A percentile compares a stretch with the other conserved stretches of the same genome.
Evolutionary conservation across 2,888 invertebrate species (phyloP).

Genomic region (Acanthosepion esculentum): DNA sequence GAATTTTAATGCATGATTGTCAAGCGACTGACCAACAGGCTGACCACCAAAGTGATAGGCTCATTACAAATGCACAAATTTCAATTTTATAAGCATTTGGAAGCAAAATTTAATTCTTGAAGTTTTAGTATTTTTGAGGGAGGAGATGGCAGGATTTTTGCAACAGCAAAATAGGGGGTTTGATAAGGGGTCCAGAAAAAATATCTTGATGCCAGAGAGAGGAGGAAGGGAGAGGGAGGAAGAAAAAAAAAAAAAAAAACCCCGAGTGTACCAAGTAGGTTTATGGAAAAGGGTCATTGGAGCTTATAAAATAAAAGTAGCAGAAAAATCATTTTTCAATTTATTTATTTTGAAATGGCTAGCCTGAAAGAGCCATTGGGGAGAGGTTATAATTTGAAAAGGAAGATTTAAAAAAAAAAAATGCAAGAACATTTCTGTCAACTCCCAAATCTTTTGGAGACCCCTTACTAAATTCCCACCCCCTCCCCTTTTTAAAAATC

Average conservation of each 20-base stretch:
- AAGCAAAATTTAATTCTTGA: too few species aligned
- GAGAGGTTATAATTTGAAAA: neutral
- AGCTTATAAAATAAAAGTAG: too few species aligned
- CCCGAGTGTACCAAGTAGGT: too few species aligned
- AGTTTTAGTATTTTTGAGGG: too few species aligned
- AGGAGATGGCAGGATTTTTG: too few species aligned
- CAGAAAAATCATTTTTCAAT: too few species aligned
- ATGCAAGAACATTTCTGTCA: neutral
- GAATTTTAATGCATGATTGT: neutral
- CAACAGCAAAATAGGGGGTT: neutral
- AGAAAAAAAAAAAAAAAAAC: accelerated
- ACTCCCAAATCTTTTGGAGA: neutral
- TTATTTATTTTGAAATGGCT: neutral
- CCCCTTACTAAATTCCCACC: neutral
- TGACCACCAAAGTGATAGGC: neutral
- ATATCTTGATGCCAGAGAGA: too few species aligned
- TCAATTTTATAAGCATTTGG: too few species aligned
- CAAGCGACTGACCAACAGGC: neutral
- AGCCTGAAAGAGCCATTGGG: neutral
- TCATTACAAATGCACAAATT: neutral
- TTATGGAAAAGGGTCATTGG: too few species aligned
- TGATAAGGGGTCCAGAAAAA: neutral
- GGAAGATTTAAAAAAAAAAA: neutral
- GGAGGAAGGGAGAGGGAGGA: too few species aligned
- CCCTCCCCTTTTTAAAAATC: too few species aligned